Base-by-base conservation (phyloP, 2,797 vertebrate species). In the Moxostoma hubbsi region DNA sequence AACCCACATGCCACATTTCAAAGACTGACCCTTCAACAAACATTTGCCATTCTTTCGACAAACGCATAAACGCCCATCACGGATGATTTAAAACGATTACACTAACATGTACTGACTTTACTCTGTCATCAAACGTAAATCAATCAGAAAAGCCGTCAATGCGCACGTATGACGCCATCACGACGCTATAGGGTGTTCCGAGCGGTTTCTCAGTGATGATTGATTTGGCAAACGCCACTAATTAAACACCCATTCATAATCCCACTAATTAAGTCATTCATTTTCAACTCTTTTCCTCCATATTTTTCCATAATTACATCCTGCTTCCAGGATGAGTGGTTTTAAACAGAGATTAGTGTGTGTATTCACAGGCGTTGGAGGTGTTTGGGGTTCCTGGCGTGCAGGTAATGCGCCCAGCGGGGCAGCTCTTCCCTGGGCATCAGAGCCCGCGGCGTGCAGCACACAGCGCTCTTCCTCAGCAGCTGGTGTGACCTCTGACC, bases 401-500 rank as follows among this genome's bases (percentile, higher is more conserved):
- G 78, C 69, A 63, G 59, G 82, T 77, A 77, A 80, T 81, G 53
- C 72, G 49, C 75, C 70, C 70, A 46, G 78, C 47, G 57, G 78
- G 80, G 57, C n/a, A 58, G 54, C 53, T 49, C 69, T 58, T 57
- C 79, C 45, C 15, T 45, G 54, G 67, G 77, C n/a, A 62, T 63
- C 15, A 10, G n/a, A 51, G 70, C 79, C 75, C 70, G 75, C 15
- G 5, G 63, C n/a, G 53, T 73, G 9, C 59, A 78, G 7, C 16
- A 10, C 16, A 9, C 16, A 18, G 15, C 15, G 62, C 63, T 83
- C 80, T 83, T 85, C 74, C 82, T 83, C 55, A 81, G 78, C 85
- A 85, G 78, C 81, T 85, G 81, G 79, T 55, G 66, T 63, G 81
- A 84, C 79, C 79, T 79, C 51, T 85, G 77, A 84, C 82, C 79